Base-by-base conservation (phyloP, 92 coral and sea anemone species). In the Muricea muricata region DNA sequence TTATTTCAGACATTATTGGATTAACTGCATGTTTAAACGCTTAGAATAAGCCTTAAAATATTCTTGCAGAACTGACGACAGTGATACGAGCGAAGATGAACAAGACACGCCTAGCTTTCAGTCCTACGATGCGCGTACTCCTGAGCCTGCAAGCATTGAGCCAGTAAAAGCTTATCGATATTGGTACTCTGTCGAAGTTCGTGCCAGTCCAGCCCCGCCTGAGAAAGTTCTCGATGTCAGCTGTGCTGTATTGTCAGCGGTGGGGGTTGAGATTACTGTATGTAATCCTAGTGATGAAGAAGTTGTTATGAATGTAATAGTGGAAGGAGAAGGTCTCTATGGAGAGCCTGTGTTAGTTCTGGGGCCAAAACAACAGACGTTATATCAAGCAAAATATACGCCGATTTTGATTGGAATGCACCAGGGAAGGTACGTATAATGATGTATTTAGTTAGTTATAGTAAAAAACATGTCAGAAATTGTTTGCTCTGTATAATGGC, bases 161-260 rank as follows among this genome's bases (percentile, higher is more conserved):
- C 1, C 39, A 78, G 32, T 40, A 6, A 92, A 92, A n/a, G 94
- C 99, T 61, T 92, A 92, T 80, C 89, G 94, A 67, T 45, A 90
- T 24, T 97, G 99, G 99, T 97, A 93, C 89, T 86, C 97, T 9
- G 56, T 97, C 1, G 99, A 97, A 70, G 90, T 97, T 15, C 96
- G 91, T 42, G 93, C 93, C 79, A 88, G 91, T 61, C 87, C 93
- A 7, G 91, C 99, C 28, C 89, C 86, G 13, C 94, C 93, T 6
- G 99, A 92, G 75, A 90, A 84, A 90, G 91, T 93, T 82, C 88
- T 97, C 0, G 98, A 93, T 40, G 98, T 97, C 76, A 84, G 88
- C 35, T 93, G 99, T 84, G 93, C 99, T 3, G 98, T 94, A 0
- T 95, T 92, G 79, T 92, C 98, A 24, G 94, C 97, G 20, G 94